A percentile compares a stretch with the other conserved stretches of the same genome.
These are phyloP conservation scores for Acanthurus tractus DNA, from an alignment of 2,797 vertebrate genomes.

Conservation along the genomic window DNA sequence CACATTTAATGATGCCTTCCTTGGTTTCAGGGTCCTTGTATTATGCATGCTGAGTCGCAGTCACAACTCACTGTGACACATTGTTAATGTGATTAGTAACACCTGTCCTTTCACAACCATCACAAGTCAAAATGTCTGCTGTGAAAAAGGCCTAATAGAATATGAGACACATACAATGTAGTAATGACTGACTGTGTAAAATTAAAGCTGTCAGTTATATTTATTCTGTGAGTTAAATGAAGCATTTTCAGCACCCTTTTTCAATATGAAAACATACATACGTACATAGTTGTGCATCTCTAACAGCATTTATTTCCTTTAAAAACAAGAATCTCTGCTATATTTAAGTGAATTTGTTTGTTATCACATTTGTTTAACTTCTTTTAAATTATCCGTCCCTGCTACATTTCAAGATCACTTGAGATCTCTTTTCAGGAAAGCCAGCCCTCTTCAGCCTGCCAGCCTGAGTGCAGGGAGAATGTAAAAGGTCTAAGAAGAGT, in stretches of 20 bases:
- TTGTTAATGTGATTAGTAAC: background rate
- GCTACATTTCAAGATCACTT: background rate
- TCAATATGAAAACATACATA: background rate
- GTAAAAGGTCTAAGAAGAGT: conserved; percentile 17
- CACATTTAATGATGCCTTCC: too few species aligned
- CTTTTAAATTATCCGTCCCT: background rate
- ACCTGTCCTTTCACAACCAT: background rate
- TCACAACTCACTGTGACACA: background rate
- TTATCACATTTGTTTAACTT: background rate
- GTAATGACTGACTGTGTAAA: background rate
- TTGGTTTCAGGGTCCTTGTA: background rate
- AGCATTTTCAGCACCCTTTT: background rate
- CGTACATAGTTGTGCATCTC: background rate
- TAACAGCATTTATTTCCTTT: background rate
- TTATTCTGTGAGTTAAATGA: background rate
- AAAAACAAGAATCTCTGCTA: background rate
- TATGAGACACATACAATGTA: background rate
- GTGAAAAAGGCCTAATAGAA: background rate
- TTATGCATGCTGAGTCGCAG: background rate
- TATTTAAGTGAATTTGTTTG: background rate
- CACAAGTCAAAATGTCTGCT: background rate
- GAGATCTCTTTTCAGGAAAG: conserved; percentile 7
- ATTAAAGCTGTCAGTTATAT: background rate
- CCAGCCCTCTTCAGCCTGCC: conserved; percentile 23
- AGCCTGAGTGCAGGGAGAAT: conserved; percentile 38